Conservation (phyloP, 1,140 invertebrate species). For the Magallana gigas region DNA sequence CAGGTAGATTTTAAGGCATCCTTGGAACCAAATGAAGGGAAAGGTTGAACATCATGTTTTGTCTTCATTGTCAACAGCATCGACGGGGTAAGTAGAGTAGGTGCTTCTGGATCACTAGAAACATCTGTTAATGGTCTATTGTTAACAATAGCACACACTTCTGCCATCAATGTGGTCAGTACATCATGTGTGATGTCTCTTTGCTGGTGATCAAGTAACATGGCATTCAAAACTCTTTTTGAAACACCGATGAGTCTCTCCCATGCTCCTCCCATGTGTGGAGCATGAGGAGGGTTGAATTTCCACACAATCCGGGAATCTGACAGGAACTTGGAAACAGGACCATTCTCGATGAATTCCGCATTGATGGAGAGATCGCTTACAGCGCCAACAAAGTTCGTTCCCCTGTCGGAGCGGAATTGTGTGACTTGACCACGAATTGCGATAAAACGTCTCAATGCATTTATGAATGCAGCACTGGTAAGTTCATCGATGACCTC, state of each 20-base stretch:
- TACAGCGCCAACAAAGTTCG: not conserved
- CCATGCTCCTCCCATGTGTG: conserved; percentile 56
- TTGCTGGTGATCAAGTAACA: conserved; percentile 43
- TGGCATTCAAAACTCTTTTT: conserved; percentile 54
- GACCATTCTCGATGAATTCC: no score
- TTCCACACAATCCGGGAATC: conserved; percentile 30
- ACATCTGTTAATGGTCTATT: not conserved
- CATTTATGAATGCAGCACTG: not conserved
- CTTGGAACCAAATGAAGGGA: not conserved
- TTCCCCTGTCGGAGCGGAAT: not conserved
- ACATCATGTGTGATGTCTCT: conserved; percentile 55
- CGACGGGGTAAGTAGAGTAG: not conserved
- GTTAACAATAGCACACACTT: conserved; percentile 1
- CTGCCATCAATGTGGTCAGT: not conserved
- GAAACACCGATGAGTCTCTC: conserved; percentile 60
- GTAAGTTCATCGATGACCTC: no score
- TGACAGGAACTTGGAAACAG: not conserved
- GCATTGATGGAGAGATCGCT: not conserved
- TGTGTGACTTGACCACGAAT: not conserved
- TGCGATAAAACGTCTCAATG: not conserved
- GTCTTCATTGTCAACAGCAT: conserved; percentile 28
- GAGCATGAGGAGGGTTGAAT: conserved; percentile 55
- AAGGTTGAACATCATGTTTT: not conserved
- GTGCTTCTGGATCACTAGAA: conserved; percentile 7
- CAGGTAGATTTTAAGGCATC: conserved; percentile 57